Evolutionary conservation across 1,140 invertebrate genomes (phyloP).

Genomic region (Phymastichus coffea): DNA sequence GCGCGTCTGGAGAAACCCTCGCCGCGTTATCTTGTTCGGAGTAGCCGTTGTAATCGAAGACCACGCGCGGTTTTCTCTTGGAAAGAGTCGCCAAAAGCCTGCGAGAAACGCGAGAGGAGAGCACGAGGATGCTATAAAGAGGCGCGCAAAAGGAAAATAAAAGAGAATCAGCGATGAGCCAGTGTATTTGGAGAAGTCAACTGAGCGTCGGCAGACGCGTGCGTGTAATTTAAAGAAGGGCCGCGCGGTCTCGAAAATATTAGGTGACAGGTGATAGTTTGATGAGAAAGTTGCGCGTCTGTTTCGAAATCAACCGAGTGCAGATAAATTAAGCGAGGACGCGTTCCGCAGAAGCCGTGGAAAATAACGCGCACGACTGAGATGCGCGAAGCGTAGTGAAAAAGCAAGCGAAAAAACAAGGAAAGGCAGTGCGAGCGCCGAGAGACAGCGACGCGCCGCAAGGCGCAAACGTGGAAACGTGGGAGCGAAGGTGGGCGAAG

Average conservation of each 20-base stretch:
- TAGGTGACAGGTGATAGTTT: not conserved
- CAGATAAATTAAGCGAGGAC: too few species aligned
- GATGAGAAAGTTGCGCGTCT: not conserved
- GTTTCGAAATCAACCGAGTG: too few species aligned
- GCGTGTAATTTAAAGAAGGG: conserved; percentile 10
- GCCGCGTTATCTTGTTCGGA: too few species aligned
- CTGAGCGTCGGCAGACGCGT: not conserved
- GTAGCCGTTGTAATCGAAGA: too few species aligned
- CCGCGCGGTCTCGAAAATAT: not conserved
- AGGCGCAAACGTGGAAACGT: not conserved
- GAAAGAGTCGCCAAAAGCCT: too few species aligned
- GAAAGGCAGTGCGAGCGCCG: not conserved
- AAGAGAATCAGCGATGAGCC: not conserved
- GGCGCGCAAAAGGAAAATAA: not conserved
- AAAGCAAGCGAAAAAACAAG: not conserved
- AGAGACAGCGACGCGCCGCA: not conserved
- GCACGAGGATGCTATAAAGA: too few species aligned
- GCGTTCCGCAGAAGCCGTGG: too few species aligned
- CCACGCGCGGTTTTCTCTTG: too few species aligned
- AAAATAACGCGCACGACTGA: too few species aligned
- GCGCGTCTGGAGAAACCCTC: too few species aligned
- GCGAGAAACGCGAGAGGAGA: too few species aligned
- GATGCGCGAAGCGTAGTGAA: not conserved
- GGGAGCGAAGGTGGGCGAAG: conserved; percentile 1
- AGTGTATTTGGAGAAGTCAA: not conserved